A percentile compares a stretch with the other conserved stretches of the same genome.
Evolutionary conservation across 2,797 vertebrate species (phyloP).

Genomic region (Anguilla marmorata): DNA sequence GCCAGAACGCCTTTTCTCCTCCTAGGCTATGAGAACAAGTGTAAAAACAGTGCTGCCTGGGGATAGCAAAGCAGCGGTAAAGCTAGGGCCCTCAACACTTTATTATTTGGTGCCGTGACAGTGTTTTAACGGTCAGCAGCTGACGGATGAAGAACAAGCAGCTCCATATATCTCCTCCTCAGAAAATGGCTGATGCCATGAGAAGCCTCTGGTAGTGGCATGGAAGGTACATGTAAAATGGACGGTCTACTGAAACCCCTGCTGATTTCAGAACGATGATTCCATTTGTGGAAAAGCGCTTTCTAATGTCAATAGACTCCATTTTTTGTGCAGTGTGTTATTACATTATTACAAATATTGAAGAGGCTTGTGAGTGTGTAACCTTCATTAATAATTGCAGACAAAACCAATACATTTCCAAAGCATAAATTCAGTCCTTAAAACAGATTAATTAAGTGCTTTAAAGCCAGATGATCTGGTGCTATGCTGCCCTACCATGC

Average conservation of each 20-base stretch:
- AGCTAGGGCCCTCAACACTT: conserved; percentile 52
- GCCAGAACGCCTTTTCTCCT: conserved; percentile 48
- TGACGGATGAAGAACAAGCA: conserved; percentile 44
- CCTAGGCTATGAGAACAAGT: conserved; percentile 58
- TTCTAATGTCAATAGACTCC: not conserved
- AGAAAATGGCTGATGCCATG: not conserved
- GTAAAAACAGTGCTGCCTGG: conserved; percentile 57
- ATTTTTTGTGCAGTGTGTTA: not conserved
- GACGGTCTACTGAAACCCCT: not conserved
- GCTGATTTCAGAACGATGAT: not conserved
- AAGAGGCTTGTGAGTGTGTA: not conserved
- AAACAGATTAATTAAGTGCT: not conserved
- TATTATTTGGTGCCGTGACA: conserved; percentile 53
- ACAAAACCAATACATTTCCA: not conserved
- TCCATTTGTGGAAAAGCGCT: not conserved
- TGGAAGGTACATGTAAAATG: conserved; percentile 13
- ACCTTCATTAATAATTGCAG: not conserved
- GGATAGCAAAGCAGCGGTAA: conserved; percentile 54
- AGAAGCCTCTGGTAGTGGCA: not conserved
- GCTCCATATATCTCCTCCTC: conserved; percentile 12
- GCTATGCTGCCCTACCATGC: no score
- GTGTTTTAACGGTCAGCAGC: conserved; percentile 34
- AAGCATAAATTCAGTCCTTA: not conserved
- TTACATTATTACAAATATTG: not conserved
- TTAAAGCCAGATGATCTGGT: not conserved